Base-by-base conservation (phyloP, 2,113 vertebrate genomes). In the Pyxicephalus adspersus region DNA sequence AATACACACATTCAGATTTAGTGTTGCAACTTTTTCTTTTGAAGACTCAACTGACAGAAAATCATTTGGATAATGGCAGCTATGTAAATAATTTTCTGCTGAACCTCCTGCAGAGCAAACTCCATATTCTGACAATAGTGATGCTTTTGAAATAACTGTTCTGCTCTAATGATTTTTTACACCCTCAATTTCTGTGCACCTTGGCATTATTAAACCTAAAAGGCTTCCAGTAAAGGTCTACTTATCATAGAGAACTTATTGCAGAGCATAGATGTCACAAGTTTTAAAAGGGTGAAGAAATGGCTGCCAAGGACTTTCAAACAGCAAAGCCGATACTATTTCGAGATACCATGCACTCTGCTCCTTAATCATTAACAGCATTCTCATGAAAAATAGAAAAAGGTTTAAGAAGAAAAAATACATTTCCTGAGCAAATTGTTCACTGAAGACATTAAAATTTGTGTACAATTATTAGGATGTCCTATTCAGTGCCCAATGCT, bases 21-120 rank as follows among this genome's bases (percentile, higher is more conserved):
- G 77, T 58, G 28, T 34, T 26, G 77, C 45, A 58, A 68, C 13
- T 60, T 60, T 66, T 34, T 68, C 77, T 60, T 79, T 79, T 68
- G 77, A 79, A 79, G 64, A 79, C 64, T 58, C 25, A 50, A 55
- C 29, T 79, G 77, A 60, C 77, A 79, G 77, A 68, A 79, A 79
- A 79, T 79, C 64, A 79, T 66, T 79, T 66, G 64, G 77, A 79
- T 79, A 79, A 79, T 79, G 64, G 77, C 77, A 68, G 67, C 77
- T 79, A 79, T 79, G 77, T 79, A 79, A 79, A 79, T 79, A 79
- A 79, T 79, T 79, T 68, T 68, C 77, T 79, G 51, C 54, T 45
- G 65, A 79, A 68, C 77, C 77, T 68, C 77, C 77, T 79, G 77
- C 31, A 65, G 77, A 50, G 64, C 29, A 26, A 60, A 68, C 65